These are phyloP conservation scores for Drosophila atroscutellata DNA, from an alignment of 2,888 invertebrate species.

Conservation along the genomic window DNA sequence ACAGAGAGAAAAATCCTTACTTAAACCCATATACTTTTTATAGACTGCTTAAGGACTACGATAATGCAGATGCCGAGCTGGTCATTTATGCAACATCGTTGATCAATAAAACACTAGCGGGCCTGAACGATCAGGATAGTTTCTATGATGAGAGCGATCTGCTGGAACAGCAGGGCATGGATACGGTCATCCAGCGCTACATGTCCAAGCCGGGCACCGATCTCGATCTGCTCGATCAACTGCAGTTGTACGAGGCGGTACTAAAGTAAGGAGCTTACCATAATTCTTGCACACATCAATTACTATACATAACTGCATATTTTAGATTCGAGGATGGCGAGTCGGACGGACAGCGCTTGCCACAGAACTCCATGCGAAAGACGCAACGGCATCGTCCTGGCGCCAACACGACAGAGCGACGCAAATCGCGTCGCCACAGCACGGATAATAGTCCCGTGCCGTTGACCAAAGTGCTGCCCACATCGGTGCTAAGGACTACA, in stretches of 20 bases:
- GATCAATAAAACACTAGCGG: constrained; percentile 97
- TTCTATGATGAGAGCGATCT: constrained; percentile 99
- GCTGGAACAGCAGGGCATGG: constrained; percentile 97
- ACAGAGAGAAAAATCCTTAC: background rate
- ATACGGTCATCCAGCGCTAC: constrained; percentile 93
- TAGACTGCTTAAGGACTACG: constrained; percentile 95
- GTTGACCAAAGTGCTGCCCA: constrained; percentile 78
- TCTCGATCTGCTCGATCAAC: constrained; percentile 95
- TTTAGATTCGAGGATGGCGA: constrained; percentile 86
- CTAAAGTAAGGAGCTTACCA: constrained; percentile 89
- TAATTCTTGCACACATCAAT: background rate
- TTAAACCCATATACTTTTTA: constrained; percentile 57
- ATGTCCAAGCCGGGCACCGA: constrained; percentile 97
- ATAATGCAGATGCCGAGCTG: constrained; percentile 98
- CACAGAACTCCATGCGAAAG: constrained; percentile 90
- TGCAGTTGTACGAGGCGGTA: constrained; percentile 97
- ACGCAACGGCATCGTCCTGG: constrained; percentile 89
- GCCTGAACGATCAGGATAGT: constrained; percentile 96
- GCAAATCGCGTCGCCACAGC: constrained; percentile 92
- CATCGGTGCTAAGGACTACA: constrained; percentile 78
- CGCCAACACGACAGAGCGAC: constrained; percentile 88
- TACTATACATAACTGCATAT: background rate
- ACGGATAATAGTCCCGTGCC: constrained; percentile 88
- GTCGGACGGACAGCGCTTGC: constrained; percentile 86
- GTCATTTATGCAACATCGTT: constrained; percentile 98